Evolutionary conservation across 2,888 invertebrate genomes (phyloP).

Genomic region (Parnassius mnemosyne): DNA sequence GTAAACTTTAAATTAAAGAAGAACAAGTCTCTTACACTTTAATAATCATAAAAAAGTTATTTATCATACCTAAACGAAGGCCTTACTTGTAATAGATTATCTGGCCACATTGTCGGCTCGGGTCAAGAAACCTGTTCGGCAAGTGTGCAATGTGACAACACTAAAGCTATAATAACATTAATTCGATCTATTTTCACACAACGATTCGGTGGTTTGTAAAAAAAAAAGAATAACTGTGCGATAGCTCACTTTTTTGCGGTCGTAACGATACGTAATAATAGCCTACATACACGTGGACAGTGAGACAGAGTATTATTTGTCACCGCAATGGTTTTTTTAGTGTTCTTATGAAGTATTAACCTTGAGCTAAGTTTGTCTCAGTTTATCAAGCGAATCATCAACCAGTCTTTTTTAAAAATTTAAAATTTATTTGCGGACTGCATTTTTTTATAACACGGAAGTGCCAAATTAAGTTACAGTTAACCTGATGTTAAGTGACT

Average conservation of each 20-base stretch:
- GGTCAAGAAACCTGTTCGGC: constrained; percentile 13
- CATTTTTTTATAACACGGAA: too few species aligned
- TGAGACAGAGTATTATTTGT: constrained; percentile 16
- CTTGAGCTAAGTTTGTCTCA: constrained; percentile 5
- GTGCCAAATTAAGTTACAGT: too few species aligned
- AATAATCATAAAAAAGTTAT: background rate
- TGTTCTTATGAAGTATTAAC: constrained; percentile 15
- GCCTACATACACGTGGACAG: constrained; percentile 6
- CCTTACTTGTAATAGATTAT: constrained; percentile 2
- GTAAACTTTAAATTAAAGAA: too few species aligned
- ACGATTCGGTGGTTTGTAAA: constrained; percentile 8
- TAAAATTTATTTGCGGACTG: too few species aligned
- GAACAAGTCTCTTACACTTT: background rate
- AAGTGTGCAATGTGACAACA: constrained; percentile 8
- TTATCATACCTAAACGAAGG: background rate
- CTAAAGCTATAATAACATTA: constrained; percentile 9
- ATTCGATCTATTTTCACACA: constrained; percentile 15
- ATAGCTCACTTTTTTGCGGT: constrained; percentile 13
- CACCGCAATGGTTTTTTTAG: constrained; percentile 9
- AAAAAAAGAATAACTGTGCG: constrained; percentile 2
- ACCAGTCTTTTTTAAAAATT: too few species aligned
- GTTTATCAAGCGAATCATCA: too few species aligned
- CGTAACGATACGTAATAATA: constrained; percentile 8
- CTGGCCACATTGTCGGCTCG: background rate
- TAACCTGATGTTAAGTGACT: too few species aligned